Evolutionary conservation across 1,140 invertebrate species (phyloP).

Genomic region (Amyelois transitella): DNA sequence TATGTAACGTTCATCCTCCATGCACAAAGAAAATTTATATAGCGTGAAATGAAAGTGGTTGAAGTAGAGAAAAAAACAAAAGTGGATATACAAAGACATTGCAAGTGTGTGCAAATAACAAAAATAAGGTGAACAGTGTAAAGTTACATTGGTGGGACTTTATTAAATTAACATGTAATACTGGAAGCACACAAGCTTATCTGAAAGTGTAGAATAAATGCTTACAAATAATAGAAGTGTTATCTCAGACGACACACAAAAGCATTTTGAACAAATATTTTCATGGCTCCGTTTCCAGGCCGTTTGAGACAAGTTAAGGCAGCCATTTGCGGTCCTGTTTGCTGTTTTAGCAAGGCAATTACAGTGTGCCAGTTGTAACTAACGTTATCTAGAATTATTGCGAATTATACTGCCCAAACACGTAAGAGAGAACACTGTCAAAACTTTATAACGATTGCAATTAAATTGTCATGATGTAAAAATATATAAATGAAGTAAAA

Average conservation of each 20-base stretch:
- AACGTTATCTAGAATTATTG: neutral
- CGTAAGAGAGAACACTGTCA: neutral
- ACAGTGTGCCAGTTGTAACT: neutral
- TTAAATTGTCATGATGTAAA: neutral
- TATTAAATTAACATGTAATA: no score
- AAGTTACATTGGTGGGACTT: no score
- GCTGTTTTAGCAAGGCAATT: neutral
- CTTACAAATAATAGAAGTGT: conserved; percentile 11
- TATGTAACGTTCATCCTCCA: neutral
- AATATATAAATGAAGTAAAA: neutral
- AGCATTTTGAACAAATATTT: conserved; percentile 23
- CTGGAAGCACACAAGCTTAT: neutral
- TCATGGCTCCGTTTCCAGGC: neutral
- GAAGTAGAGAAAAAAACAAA: neutral
- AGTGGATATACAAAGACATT: no score
- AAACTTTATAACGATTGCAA: neutral
- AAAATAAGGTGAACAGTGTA: no score
- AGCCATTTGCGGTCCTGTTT: neutral
- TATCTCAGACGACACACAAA: conserved; percentile 26
- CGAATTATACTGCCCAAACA: conserved; percentile 9
- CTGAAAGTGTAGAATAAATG: neutral
- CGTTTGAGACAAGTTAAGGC: conserved; percentile 15
- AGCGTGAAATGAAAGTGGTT: neutral
- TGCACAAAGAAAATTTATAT: neutral
- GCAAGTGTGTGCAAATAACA: no score